Conservation (phyloP, 2,797 vertebrate species). For the Falco naumanni region DNA sequence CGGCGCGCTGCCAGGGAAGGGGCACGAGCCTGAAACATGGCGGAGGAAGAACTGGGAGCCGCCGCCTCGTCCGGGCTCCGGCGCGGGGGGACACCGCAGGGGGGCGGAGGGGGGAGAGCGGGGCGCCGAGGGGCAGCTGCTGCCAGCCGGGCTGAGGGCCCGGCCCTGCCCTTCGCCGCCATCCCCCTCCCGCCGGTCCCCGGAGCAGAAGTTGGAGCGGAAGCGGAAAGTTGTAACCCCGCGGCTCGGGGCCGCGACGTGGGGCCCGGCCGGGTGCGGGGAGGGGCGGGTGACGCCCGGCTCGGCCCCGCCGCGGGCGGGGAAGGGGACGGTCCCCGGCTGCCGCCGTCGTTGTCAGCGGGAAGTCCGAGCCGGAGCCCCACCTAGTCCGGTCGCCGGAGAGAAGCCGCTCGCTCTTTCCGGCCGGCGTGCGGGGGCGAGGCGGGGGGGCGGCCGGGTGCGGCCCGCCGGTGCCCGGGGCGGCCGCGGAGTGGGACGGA, state of each 20-base stretch:
- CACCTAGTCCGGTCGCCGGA: conserved; percentile 72
- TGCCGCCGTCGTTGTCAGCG: conserved; percentile 47
- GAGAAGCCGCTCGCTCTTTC: conserved; percentile 46
- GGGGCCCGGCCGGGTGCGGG: conserved; percentile 54
- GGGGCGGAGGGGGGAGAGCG: neutral
- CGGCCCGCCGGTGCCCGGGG: neutral
- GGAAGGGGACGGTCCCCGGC: neutral
- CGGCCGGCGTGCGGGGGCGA: conserved; percentile 28
- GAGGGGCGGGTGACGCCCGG: conserved; percentile 20
- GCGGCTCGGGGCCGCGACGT: conserved; percentile 49
- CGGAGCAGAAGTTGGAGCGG: conserved; percentile 70
- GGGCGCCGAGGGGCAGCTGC: neutral
- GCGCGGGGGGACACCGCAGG: neutral
- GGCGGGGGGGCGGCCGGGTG: neutral
- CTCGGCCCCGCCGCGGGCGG: neutral
- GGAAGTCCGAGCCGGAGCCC: conserved; percentile 64
- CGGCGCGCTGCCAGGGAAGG: conserved; percentile 56
- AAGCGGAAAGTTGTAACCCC: conserved; percentile 63
- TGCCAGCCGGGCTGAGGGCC: neutral
- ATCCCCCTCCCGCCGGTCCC: neutral
- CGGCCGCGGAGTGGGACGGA: neutral
- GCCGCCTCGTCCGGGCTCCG: conserved; percentile 36
- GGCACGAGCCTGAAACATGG: conserved; percentile 75
- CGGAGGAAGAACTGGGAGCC: conserved; percentile 73
- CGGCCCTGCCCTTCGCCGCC: neutral